Evolutionary conservation across 2,888 invertebrate species (phyloP), one percentile per base, ranked within the genome.

Genomic region (Anagyrus pseudococci): DNA sequence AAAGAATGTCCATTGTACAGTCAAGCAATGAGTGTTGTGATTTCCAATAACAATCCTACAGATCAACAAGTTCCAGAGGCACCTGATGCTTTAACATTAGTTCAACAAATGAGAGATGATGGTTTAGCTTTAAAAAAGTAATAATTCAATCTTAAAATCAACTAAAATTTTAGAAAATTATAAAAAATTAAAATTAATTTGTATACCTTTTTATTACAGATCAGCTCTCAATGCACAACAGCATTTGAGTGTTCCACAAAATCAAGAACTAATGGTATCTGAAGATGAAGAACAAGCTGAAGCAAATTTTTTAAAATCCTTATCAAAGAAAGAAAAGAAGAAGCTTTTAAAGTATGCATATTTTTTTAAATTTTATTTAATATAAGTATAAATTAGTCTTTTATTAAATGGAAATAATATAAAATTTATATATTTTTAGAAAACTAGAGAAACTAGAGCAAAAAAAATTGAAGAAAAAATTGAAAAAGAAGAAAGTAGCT

Each of bases 1-100:
- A 93, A 94, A 74, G 98, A 99, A 83, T 99, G 99, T 82, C 93
- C 96, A 4, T 88, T 99, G 85, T 99, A 89, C 81, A 90, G 89
- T 77, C 86, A 88, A 73, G 92, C 89, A 33, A 93, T 90, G 89
- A 91, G 91, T 76, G 91, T 91, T 69, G 92, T 92, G 1, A 85
- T 91, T 68, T 90, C 91, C 44, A 75, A 67, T 64, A 77, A 75
- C 67, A 71, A 84, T 61, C 82, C 84, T 65, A 78, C 89, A 17
- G 90, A 90, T 77, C 84, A 85, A 70, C 56, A 46, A 22, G 85
- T 88, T 46, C 41, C 53, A 25, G n/a, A n/a, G n/a, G 85, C 89
- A 46, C 85, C 90, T 43, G 89, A 89, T 77, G 88, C 91, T 54
- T 84, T 88, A 22, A 87, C 88, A 10, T 78, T 97, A 57, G 91